Conservation (phyloP, 2,113 vertebrate species). For the Periophthalmus modestus region DNA sequence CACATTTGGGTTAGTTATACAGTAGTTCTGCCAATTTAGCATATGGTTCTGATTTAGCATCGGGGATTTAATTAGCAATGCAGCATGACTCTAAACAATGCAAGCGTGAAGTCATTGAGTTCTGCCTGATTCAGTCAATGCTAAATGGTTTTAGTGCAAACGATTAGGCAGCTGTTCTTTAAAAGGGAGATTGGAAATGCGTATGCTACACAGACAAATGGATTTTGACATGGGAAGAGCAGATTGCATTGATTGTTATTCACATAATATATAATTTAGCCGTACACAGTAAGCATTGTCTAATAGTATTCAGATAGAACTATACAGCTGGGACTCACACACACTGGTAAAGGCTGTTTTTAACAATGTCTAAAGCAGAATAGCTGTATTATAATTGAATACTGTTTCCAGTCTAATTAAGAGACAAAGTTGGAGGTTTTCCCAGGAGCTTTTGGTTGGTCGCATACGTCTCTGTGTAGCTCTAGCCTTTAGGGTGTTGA, state of each 20-base stretch:
- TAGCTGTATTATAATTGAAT: conserved; percentile 5
- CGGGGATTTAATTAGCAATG: background rate
- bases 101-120: background rate
- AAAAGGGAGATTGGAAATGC: background rate
- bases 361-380: conserved; percentile 4
- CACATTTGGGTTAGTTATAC: background rate
- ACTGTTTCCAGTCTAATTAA: conserved; percentile 26
- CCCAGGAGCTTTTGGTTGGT: conserved; percentile 25
- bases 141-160: background rate
- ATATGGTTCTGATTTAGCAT: background rate
- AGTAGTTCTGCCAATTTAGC: background rate
- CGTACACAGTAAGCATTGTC: background rate
- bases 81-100: background rate
- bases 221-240: background rate
- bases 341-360: background rate
- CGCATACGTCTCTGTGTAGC: conserved; percentile 33
- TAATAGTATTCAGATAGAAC: background rate
- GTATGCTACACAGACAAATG: background rate
- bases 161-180: background rate
- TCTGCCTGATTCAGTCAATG: background rate
- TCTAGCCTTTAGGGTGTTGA: conserved; percentile 47
- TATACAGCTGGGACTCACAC: conserved; percentile 20
- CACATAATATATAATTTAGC: background rate
- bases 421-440: conserved; percentile 16
- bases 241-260: background rate